Conservation (phyloP, 2,113 vertebrate genomes). For the Muntiacus reevesi region DNA sequence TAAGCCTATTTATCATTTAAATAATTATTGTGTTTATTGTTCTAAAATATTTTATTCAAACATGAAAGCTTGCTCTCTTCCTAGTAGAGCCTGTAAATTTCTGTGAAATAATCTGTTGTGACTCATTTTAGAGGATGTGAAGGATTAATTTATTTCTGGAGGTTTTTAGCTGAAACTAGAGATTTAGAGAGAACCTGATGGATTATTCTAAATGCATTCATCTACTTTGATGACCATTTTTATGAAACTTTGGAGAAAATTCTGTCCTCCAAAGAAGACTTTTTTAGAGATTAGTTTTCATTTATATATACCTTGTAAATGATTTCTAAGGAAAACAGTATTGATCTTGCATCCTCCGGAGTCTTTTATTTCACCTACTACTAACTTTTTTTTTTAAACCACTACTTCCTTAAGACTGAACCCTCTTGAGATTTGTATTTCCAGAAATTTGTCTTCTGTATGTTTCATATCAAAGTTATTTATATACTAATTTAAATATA, state of each 20-base stretch:
- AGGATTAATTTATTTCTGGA: background rate
- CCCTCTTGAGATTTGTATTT: background rate
- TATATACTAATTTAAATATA: background rate
- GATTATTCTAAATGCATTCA: background rate
- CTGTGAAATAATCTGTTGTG: background rate
- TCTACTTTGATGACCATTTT: background rate
- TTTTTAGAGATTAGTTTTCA: slow-evolving; percentile 17
- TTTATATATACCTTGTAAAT: background rate
- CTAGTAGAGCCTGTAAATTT: background rate
- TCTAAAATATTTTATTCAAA: slow-evolving; percentile 21
- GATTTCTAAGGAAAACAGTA: background rate
- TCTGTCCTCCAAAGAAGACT: background rate
- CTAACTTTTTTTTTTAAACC: background rate
- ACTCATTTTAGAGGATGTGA: background rate
- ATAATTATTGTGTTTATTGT: background rate
- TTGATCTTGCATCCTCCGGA: background rate
- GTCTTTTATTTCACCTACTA: background rate
- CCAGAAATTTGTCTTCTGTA: background rate
- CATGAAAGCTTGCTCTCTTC: background rate
- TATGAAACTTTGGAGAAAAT: background rate
- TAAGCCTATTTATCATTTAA: slow-evolving; percentile 69
- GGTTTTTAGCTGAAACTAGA: background rate
- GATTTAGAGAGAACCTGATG: background rate
- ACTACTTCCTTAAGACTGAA: background rate
- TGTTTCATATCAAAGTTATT: background rate